These are phyloP conservation scores for Axinella damicornis DNA, from an alignment of 37 sponge, comb jelly and placozoan species.

Conservation along the genomic window DNA sequence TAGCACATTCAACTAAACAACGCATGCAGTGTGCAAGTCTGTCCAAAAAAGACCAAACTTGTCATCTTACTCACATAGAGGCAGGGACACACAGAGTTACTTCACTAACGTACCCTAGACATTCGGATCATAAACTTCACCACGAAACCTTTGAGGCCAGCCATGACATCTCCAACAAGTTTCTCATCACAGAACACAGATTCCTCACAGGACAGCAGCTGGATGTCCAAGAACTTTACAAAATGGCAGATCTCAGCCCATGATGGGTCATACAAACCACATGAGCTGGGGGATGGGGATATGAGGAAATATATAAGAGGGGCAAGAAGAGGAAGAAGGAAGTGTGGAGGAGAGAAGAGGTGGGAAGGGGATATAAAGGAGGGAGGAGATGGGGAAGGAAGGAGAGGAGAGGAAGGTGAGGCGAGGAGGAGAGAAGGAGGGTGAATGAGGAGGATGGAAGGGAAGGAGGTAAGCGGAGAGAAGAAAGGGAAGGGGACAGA, in stretches of 20 bases:
- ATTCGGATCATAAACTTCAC: conserved; percentile 91
- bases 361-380: neutral
- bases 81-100: too few species aligned
- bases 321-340: too few species aligned
- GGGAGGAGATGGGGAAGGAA: too few species aligned
- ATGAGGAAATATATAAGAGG: too few species aligned
- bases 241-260: conserved; percentile 91
- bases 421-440: neutral
- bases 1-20: too few species aligned
- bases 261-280: conserved; percentile 78
- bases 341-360: too few species aligned
- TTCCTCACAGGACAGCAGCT: conserved; percentile 78
- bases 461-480: too few species aligned
- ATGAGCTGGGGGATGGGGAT: conserved; percentile 25
- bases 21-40: too few species aligned
- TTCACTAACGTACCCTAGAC: conserved; percentile 62
- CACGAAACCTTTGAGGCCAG: conserved; percentile 76
- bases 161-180: conserved; percentile 52
- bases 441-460: neutral
- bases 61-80: too few species aligned
- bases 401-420: too few species aligned
- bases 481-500: too few species aligned
- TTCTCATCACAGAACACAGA: conserved; percentile 68
- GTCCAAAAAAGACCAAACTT: too few species aligned
- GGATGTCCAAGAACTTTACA: conserved; percentile 81